phyloP scores from a whole-genome alignment of 2,888 invertebrate genomes.

The Allophyes oxyacanthae region DNA sequence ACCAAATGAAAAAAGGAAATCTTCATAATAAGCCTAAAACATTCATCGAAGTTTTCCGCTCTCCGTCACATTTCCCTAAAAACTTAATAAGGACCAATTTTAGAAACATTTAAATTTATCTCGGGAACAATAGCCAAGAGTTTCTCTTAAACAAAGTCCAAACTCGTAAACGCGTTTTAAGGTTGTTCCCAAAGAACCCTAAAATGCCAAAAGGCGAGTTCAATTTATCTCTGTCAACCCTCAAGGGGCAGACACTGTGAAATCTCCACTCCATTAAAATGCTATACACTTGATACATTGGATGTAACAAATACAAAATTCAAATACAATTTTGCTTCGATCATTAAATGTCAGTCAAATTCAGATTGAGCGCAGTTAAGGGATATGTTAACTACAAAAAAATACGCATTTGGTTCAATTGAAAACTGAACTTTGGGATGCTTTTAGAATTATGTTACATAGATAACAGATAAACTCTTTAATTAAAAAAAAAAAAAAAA shows the following conservation, averaged over 20 bases:
- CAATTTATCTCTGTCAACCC: constrained; percentile 80
- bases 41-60: too few relatives aligned
- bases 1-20: too few relatives aligned
- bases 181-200: constrained; percentile 62
- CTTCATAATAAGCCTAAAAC: too few relatives aligned
- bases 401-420: too few relatives aligned
- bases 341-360: constrained; percentile 53
- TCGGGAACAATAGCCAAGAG: constrained; percentile 48
- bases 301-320: constrained; percentile 57
- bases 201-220: constrained; percentile 70
- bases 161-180: constrained; percentile 61
- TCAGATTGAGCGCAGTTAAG: constrained; percentile 36
- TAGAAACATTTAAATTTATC: constrained; percentile 51
- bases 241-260: constrained; percentile 76
- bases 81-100: constrained; percentile 47
- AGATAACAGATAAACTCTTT: too few relatives aligned
- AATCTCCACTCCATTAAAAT: constrained; percentile 78
- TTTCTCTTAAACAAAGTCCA: constrained; percentile 45
- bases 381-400: constrained; percentile 2
- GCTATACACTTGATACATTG: constrained; percentile 62
- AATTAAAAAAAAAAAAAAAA: too few relatives aligned
- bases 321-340: constrained; percentile 57
- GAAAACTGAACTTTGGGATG: too few relatives aligned
- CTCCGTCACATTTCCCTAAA: constrained; percentile 26
- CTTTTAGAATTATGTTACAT: too few relatives aligned